These are phyloP conservation scores for Patiria miniata DNA, from an alignment of 35 echinoderm and acorn worm genomes.

Conservation along the genomic window DNA sequence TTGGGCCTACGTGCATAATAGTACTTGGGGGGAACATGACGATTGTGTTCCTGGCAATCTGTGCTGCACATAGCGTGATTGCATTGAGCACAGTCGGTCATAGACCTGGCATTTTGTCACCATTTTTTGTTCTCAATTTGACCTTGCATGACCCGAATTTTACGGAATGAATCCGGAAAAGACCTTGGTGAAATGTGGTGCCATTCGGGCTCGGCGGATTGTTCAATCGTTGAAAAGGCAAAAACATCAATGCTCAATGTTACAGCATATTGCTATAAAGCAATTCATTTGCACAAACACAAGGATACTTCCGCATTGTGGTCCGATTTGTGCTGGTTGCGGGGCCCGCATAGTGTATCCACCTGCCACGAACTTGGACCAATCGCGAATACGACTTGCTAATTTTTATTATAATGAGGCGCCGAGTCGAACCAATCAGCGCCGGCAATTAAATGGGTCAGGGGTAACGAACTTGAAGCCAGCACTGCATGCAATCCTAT, in stretches of 20 bases:
- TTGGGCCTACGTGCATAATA: too few relatives aligned
- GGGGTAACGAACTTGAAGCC: conserved; percentile 74
- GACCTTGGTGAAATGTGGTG: conserved; percentile 12
- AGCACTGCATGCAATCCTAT: conserved; percentile 30
- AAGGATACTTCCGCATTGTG: not conserved
- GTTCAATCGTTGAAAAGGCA: too few relatives aligned
- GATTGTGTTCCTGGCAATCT: too few relatives aligned
- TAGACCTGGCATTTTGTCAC: too few relatives aligned
- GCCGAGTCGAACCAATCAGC: conserved; percentile 56
- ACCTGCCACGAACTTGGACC: conserved; percentile 53
- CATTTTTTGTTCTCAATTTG: too few relatives aligned
- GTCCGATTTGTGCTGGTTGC: conserved; percentile 24
- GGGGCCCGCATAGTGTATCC: conserved; percentile 36
- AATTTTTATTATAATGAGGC: conserved; percentile 34
- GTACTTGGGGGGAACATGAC: too few relatives aligned
- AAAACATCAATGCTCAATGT: too few relatives aligned
- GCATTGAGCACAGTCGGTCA: too few relatives aligned
- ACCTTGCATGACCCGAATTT: not conserved
- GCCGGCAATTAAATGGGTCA: conserved; percentile 59
- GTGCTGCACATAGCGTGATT: too few relatives aligned
- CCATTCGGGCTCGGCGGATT: not conserved
- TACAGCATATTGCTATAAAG: too few relatives aligned
- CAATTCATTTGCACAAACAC: not conserved
- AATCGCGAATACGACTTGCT: conserved; percentile 55
- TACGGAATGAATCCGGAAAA: not conserved